Evolutionary conservation across 1,140 invertebrate genomes (phyloP), one percentile per base, ranked within the genome.

Genomic region (Galendromus occidentalis): DNA sequence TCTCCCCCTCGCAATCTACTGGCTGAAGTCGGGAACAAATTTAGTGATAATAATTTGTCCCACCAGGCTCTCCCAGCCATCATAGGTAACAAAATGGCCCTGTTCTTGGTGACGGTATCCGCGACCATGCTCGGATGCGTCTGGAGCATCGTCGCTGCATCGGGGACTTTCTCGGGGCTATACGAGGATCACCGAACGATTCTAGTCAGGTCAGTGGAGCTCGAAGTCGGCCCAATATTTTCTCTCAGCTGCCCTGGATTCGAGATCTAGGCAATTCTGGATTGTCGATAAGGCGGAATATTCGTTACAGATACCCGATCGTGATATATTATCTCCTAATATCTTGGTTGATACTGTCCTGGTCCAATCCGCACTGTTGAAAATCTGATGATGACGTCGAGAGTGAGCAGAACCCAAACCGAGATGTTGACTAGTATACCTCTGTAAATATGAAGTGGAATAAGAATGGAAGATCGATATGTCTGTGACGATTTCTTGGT

Each of bases 321-420:
- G 14, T 59, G 17, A 17, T 59, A 14, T 59, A 59, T 33, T 59
- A 59, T 22, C 22, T 59, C 6, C 51, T 59, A 17, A 59, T 59
- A 59, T 59, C 51, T 14, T 59, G 51, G 51, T 33, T 59, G 14
- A 59, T 59, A 25, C 22, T 59, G 22, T 59, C 51, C 1, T 59
- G 51, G 51, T 59, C 51, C 17, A 59, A 59, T 33, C 33, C 51
- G 14, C 51, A 59, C 51, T 59, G 51, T 33, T 59, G 25, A 22
- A 22, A 59, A 18, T 2, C 6, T 9, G 22, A 59, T 29, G 33
- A 5, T 9, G 25, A 17, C 51, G 51, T 59, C 51, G 33, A 2
- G 22, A 39, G 33, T 9, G 33, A 9, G 9, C 33, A 39, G 33
- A 39, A 39, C 33, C 9, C 33, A 9, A 39, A 4, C 9, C 33